Base-by-base conservation (phyloP, 1,140 invertebrate genomes). In the Parasteatoda tepidariorum region DNA sequence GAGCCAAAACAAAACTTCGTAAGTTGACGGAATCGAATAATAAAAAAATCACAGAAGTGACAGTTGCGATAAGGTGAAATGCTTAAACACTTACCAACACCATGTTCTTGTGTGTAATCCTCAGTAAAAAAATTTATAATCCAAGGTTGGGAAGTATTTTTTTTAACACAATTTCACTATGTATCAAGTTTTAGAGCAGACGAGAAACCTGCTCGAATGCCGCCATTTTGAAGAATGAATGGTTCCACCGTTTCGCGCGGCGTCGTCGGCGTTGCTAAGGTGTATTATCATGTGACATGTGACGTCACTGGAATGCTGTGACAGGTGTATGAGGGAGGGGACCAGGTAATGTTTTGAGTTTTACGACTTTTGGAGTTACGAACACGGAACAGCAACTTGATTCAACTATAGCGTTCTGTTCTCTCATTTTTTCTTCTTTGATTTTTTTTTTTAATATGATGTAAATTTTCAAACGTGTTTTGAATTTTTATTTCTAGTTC, bases 221-320 rank as follows among this genome's bases (percentile, higher is more conserved):
- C 76, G 76, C 76, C 76, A 79, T 79, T 18, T 79, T 79, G 62
- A 24, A 79, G 59, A 79, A 61, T 79, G 76, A 79, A 78, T 64
- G 22, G 31, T 57, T 68, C 64, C 48, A 30, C 28, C 61, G 48
- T 55, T 48, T 57, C 57, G 57, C 26, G 74, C 74, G 74, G 61
- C 74, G 74, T 78, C 61, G 61, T 64, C 66, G 26, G 61, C 74
- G 74, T 78, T 67, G 76, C 76, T 13, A 68, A 79, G 62, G 62
- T 67, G 76, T 54, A 24, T 22, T 48, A 64, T 68, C 76, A 67
- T 24, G 62, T 67, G 62, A 59, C 26, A 57, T 15, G 76, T 68
- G 62, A 79, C 76, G 64, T 79, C 62, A 67, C 64, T 31, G 38
- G 76, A 79, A 79, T 79, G 76, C 76, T 31, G 18, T 24, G 31